Conservation (phyloP, 2,888 invertebrate species). For the Sinohyriopsis cumingii region DNA sequence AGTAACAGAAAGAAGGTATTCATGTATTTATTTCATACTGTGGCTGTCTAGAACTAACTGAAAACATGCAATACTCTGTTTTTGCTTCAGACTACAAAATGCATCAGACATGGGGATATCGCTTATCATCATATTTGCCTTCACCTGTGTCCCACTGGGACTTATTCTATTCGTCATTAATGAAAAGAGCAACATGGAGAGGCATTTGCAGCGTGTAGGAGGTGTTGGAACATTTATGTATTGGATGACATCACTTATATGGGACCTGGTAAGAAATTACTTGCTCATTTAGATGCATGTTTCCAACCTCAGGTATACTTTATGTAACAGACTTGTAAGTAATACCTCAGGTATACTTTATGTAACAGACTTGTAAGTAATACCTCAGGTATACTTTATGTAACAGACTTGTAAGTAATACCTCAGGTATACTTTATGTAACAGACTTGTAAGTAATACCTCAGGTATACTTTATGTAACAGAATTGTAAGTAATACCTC, state of each 20-base stretch:
- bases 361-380: background rate
- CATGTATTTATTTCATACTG: too few relatives aligned
- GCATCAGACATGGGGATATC: conserved; percentile 73
- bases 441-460: background rate
- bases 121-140: conserved; percentile 70
- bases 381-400: background rate
- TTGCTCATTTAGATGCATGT: background rate
- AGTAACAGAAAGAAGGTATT: background rate
- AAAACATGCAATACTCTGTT: too few relatives aligned
- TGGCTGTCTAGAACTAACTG: too few relatives aligned
- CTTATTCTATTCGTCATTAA: conserved; percentile 69
- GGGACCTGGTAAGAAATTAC: conserved; percentile 61
- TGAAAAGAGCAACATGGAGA: conserved; percentile 69
- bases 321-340: background rate
- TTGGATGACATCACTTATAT: conserved; percentile 63
- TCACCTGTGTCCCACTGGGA: conserved; percentile 71
- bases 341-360: background rate
- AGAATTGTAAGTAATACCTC: background rate
- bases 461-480: background rate
- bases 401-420: background rate
- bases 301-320: background rate
- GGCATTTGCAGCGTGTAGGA: conserved; percentile 69
- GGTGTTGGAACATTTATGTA: conserved; percentile 67
- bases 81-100: conserved; percentile 61
- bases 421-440: background rate